Percentiles rank a stretch among this genome's conserved stretches.
Evolutionary conservation across 2,888 invertebrate genomes (phyloP).

Genomic region (Plusia festucae): DNA sequence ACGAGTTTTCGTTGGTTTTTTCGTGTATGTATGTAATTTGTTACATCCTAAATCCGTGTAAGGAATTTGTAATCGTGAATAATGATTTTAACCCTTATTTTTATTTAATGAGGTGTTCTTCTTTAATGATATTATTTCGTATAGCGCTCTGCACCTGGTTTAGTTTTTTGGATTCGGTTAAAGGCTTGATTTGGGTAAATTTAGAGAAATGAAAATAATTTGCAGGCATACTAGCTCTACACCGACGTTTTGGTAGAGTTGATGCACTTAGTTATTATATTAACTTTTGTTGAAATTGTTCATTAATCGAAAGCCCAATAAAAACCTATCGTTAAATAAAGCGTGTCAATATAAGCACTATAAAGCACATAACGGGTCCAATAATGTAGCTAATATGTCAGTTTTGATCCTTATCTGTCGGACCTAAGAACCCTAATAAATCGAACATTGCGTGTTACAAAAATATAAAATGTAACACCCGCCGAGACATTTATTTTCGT

Average conservation of each 20-base stretch:
- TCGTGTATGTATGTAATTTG: constrained; percentile 45
- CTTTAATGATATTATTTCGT: not conserved
- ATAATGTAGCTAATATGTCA: constrained; percentile 40
- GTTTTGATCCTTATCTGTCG: constrained; percentile 46
- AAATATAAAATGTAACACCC: constrained; percentile 84
- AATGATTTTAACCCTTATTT: constrained; percentile 22
- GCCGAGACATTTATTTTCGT: constrained; percentile 83
- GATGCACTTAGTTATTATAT: no score
- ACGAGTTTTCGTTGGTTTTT: constrained; percentile 54
- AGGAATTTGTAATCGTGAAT: constrained; percentile 47
- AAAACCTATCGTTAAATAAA: not conserved
- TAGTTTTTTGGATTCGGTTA: no score
- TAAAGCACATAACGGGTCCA: constrained; percentile 22
- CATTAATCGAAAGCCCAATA: not conserved
- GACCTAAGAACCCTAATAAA: constrained; percentile 59
- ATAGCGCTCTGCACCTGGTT: no score
- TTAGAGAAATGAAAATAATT: no score
- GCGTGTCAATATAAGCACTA: constrained; percentile 22
- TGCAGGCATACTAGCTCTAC: no score
- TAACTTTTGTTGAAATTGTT: no score
- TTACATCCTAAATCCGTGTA: constrained; percentile 50
- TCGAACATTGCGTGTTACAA: constrained; percentile 78
- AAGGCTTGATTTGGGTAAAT: no score
- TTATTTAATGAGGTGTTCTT: constrained; percentile 6
- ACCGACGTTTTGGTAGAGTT: no score